Evolutionary conservation across 35 echinoderm and acorn worm species (phyloP).

Genomic region (Diadema setosum): DNA sequence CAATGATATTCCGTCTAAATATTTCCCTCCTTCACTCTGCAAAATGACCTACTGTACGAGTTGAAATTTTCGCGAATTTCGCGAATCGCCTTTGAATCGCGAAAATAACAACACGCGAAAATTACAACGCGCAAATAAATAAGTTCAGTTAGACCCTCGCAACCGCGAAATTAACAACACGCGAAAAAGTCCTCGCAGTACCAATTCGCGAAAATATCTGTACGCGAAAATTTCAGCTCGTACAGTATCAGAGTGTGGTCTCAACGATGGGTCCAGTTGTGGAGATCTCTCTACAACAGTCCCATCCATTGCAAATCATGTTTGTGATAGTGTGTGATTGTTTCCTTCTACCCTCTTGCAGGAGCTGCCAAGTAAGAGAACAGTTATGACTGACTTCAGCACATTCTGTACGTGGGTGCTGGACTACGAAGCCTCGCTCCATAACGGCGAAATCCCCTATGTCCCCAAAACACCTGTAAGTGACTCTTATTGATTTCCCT

Average conservation of each 20-base stretch:
- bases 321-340: not conserved
- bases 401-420: slow-evolving; percentile 98
- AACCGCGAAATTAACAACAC: not conserved
- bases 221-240: not conserved
- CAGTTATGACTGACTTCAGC: slow-evolving; percentile 85
- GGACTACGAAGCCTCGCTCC: slow-evolving; percentile 92
- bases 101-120: too few relatives aligned
- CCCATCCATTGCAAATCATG: not conserved
- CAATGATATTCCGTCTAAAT: too few relatives aligned
- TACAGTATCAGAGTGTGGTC: not conserved
- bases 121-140: too few relatives aligned
- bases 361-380: slow-evolving; percentile 40
- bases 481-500: too few relatives aligned
- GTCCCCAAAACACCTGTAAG: not conserved
- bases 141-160: too few relatives aligned
- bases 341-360: not conserved
- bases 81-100: too few relatives aligned
- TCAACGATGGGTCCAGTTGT: not conserved
- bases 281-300: not conserved
- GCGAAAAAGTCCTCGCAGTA: not conserved
- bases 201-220: not conserved
- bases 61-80: too few relatives aligned
- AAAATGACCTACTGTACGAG: too few relatives aligned
- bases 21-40: too few relatives aligned
- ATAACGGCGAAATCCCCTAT: slow-evolving; percentile 1